phyloP scores from a whole-genome alignment of 1,140 invertebrate species.

The Danaus melanippus region DNA sequence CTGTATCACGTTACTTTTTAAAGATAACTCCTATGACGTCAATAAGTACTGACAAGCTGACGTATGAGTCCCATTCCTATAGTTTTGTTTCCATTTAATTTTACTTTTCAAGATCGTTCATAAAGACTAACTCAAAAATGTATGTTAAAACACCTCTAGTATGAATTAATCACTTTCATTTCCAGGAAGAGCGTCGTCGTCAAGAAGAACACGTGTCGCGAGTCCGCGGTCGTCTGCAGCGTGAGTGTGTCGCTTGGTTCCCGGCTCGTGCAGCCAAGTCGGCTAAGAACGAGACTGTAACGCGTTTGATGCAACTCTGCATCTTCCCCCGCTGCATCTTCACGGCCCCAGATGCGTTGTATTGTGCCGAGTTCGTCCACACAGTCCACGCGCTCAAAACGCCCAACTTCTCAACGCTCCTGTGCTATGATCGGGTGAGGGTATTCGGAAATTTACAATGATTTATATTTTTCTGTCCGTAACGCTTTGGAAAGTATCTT shows the following conservation, averaged over 20 bases:
- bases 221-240: constrained; percentile 76
- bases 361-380: constrained; percentile 97
- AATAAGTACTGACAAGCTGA: no score
- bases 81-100: no score
- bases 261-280: constrained; percentile 86
- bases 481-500: no score
- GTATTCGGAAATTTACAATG: no score
- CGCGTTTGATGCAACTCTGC: constrained; percentile 96
- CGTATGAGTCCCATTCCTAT: no score
- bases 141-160: no score
- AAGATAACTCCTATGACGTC: no score
- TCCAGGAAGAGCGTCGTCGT: constrained; percentile 88
- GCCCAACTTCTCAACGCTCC: constrained; percentile 96
- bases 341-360: constrained; percentile 91
- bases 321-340: constrained; percentile 97
- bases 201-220: constrained; percentile 95
- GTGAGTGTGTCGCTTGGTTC: constrained; percentile 96
- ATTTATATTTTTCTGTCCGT: no score
- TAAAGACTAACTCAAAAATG: no score
- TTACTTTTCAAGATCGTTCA: no score
- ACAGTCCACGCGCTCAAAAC: constrained; percentile 96
- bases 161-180: no score
- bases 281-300: constrained; percentile 96
- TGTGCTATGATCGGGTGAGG: constrained; percentile 96
- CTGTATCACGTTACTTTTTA: no score